Evolutionary conservation across 37 sponge, comb jelly and placozoan genomes (phyloP).

Genomic region (Ianthella basta): DNA sequence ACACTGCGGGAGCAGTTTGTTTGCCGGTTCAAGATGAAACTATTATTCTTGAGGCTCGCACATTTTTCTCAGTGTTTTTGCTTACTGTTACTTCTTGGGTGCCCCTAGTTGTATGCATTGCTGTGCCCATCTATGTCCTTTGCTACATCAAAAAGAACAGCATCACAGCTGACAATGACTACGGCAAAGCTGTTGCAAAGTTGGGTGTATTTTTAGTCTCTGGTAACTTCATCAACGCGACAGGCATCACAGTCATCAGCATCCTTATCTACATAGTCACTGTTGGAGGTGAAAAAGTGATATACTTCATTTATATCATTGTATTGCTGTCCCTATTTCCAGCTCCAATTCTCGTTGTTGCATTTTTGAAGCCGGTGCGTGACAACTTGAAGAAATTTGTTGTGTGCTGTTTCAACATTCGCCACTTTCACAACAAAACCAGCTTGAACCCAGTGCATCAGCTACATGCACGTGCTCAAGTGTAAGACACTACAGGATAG

Average conservation of each 20-base stretch:
- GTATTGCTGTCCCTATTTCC: too few species aligned
- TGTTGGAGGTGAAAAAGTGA: too few species aligned
- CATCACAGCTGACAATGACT: not conserved
- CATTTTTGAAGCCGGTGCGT: too few species aligned
- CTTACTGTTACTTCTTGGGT: not conserved
- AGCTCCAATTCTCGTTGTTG: too few species aligned
- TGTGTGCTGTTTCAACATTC: too few species aligned
- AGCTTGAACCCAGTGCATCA: too few species aligned
- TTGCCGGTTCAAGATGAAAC: not conserved
- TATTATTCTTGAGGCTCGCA: not conserved
- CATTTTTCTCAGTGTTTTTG: not conserved
- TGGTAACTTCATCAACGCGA: conserved; percentile 1
- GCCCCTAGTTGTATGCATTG: not conserved
- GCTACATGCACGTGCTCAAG: too few species aligned
- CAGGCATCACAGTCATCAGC: not conserved
- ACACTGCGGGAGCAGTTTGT: not conserved
- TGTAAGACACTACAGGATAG: too few species aligned
- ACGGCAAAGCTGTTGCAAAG: not conserved
- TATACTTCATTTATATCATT: too few species aligned
- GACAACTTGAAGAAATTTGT: too few species aligned
- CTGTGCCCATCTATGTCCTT: not conserved
- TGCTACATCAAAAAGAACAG: conserved; percentile 6
- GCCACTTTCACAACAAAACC: too few species aligned
- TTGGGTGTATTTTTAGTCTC: conserved; percentile 1
- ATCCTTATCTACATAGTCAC: too few species aligned